Evolutionary conservation across 1,140 invertebrate species (phyloP).

Genomic region (Teleopsis dalmanni): DNA sequence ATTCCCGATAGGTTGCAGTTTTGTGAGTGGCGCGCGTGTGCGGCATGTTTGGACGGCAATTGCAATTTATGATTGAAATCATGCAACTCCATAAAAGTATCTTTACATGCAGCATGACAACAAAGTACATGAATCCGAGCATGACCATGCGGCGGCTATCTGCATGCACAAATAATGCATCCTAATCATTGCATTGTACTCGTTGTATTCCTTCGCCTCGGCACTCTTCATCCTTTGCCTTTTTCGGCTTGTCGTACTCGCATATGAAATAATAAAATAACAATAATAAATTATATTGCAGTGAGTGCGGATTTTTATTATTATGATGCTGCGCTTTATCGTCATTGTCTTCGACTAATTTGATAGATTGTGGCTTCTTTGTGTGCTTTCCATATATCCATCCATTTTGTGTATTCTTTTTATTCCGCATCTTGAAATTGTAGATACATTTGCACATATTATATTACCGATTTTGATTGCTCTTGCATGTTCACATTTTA

Average conservation of each 20-base stretch:
- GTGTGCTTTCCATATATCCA: no score
- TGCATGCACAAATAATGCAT: neutral
- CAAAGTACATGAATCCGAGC: neutral
- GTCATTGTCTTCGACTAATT: no score
- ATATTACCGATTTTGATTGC: no score
- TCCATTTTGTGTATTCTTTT: no score
- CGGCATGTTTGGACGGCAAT: neutral
- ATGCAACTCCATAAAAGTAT: slow-evolving; percentile 6
- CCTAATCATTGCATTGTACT: neutral
- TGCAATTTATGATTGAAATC: slow-evolving; percentile 7
- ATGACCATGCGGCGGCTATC: neutral
- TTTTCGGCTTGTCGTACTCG: neutral
- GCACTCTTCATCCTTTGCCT: neutral
- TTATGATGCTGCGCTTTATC: neutral
- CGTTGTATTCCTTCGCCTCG: neutral
- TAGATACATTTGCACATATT: no score
- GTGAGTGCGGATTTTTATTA: neutral
- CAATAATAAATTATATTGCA: slow-evolving; percentile 6
- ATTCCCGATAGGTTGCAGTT: no score
- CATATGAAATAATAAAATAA: neutral
- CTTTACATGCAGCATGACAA: slow-evolving; percentile 5
- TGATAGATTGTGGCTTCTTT: no score
- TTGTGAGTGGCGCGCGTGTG: no score
- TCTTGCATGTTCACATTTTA: no score
- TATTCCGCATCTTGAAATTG: no score